Percentiles rank a stretch among this genome's conserved stretches.
These are phyloP conservation scores for Ptiloglossa arizonensis DNA, from an alignment of 1,140 invertebrate genomes.

Conservation along the genomic window DNA sequence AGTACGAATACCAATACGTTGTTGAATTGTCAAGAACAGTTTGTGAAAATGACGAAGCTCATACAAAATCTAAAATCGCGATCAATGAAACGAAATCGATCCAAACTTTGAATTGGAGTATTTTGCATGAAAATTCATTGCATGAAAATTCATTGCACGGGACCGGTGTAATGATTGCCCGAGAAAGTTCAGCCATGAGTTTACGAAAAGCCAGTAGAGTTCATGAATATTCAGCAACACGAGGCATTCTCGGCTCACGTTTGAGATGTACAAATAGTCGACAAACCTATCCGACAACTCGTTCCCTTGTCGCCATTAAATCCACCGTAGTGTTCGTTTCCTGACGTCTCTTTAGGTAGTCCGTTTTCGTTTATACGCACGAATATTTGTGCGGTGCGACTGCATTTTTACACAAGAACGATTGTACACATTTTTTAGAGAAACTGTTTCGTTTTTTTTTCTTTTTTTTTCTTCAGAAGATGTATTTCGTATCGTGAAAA, in stretches of 20 bases:
- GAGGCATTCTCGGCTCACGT: neutral
- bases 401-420: neutral
- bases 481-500: no score
- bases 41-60: neutral
- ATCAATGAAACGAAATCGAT: slow-evolving; percentile 8
- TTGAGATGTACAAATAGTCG: slow-evolving; percentile 31
- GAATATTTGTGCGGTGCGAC: neutral
- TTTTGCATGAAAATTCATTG: slow-evolving; percentile 6
- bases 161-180: neutral
- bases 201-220: slow-evolving; percentile 30
- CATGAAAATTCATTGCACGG: neutral
- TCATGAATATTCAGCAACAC: slow-evolving; percentile 35
- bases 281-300: slow-evolving; percentile 36
- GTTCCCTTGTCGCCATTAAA: slow-evolving; percentile 36
- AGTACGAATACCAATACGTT: no score
- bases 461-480: no score
- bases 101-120: neutral
- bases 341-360: neutral
- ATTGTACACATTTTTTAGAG: neutral
- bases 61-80: neutral
- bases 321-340: neutral
- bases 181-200: slow-evolving; percentile 14
- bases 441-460: neutral
- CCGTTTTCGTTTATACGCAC: neutral
- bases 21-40: neutral